Evolutionary conservation across 2,888 invertebrate species (phyloP).

Genomic region (Epistrophella euchroma): DNA sequence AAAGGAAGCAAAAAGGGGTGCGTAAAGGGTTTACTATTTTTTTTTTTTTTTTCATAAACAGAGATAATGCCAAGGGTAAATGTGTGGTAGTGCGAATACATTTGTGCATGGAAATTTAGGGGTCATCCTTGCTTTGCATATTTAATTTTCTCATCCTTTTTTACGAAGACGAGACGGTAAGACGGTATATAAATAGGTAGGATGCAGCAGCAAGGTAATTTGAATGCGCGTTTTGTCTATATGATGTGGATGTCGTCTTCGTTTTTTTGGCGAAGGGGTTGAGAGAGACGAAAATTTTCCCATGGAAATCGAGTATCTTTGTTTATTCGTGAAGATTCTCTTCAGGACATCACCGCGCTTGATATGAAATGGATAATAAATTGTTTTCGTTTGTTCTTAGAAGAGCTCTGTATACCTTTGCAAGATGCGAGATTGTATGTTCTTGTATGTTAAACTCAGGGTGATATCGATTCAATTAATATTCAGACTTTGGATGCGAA

Average conservation of each 20-base stretch:
- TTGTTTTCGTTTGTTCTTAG: constrained; percentile 51
- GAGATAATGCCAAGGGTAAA: constrained; percentile 64
- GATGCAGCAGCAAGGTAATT: constrained; percentile 68
- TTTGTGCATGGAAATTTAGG: constrained; percentile 64
- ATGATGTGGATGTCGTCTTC: constrained; percentile 20
- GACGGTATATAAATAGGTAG: neutral
- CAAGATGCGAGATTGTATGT: constrained; percentile 22
- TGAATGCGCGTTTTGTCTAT: constrained; percentile 65
- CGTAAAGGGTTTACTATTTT: constrained; percentile 44
- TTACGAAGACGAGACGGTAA: constrained; percentile 28
- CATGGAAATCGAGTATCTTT: constrained; percentile 74
- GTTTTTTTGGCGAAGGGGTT: constrained; percentile 61
- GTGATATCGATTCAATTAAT: constrained; percentile 75
- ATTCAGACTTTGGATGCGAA: constrained; percentile 73
- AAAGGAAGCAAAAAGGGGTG: constrained; percentile 61
- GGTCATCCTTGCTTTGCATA: constrained; percentile 76
- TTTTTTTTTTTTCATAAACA: neutral
- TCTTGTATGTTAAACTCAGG: constrained; percentile 50
- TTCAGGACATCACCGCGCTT: constrained; percentile 62
- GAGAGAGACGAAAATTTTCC: constrained; percentile 62
- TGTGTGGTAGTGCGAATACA: constrained; percentile 16
- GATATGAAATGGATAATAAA: constrained; percentile 70
- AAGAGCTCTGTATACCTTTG: neutral
- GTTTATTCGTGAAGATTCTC: constrained; percentile 73
- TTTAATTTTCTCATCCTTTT: constrained; percentile 75